Evolutionary conservation across 2,113 vertebrate genomes (phyloP), one percentile per base, ranked within the genome.

Genomic region (Caracal caracal): DNA sequence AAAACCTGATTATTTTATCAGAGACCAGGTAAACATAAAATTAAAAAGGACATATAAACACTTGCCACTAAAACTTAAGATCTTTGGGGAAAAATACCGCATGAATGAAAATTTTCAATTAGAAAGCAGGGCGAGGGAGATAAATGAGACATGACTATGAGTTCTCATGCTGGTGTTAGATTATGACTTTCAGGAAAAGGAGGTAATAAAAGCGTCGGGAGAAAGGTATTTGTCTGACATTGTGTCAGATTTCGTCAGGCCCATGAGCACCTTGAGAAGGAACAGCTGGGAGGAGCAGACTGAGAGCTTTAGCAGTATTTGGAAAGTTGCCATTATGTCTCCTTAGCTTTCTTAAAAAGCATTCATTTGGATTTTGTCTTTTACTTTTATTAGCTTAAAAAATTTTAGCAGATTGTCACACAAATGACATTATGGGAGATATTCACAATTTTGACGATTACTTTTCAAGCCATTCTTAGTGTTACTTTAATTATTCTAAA

Each of bases 201-300:
- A 95, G 93, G 68, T 49, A 87, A 94, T 97, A 93, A 81, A 98
- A 98, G 97, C 85, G 6, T 5, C 40, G 53, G 88, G 95, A 63
- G 90, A 97, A 95, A 96, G 96, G 91, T 98, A 97, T 98, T 98
- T 98, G 97, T 94, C 97, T 96, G 98, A 98, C 93, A 85, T 98
- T 98, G 96, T 98, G 97, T 98, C 97, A 98, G 98, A 98, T 99
- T 98, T 99, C 97, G 98, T 97, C 98, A 98, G 98, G 97, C 92
- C 98, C 96, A 95, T 63, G 97, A 97, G 95, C 96, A 98, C 98
- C 94, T 96, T 98, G 98, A 98, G 93, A 98, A 90, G 97, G 81
- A 99, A 98, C 98, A 99, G 99, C 98, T 99, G 99, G 98, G 97
- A 96, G 93, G 97, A 97, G 97, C 88, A 83, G 96, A 89, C 95